phyloP scores from a whole-genome alignment of 2,888 invertebrate species.

The Lymantria monacha region DNA sequence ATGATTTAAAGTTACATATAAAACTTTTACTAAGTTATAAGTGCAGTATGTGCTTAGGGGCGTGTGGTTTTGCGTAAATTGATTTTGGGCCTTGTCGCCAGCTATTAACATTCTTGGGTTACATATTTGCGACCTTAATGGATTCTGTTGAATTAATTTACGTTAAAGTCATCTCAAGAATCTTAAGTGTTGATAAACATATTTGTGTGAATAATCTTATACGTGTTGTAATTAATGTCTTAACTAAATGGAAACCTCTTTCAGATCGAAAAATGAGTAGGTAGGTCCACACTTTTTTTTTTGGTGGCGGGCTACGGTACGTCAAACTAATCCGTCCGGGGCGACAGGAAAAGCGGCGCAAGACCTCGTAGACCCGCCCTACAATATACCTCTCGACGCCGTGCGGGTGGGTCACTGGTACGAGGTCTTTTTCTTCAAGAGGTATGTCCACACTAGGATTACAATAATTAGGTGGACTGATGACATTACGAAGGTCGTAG shows the following conservation, averaged over 20 bases:
- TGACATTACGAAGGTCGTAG: no score
- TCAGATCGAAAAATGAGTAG: no score
- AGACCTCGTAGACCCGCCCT: no score
- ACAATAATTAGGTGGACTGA: no score
- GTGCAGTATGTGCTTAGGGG: constrained; percentile 3
- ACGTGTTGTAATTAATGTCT: neutral
- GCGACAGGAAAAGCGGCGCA: no score
- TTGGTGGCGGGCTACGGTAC: no score
- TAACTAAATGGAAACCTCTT: neutral
- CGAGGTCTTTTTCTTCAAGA: no score
- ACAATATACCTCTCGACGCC: no score
- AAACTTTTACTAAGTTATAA: neutral
- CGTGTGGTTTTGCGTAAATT: constrained; percentile 26
- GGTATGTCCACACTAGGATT: no score
- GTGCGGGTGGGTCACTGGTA: no score
- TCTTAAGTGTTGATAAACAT: neutral
- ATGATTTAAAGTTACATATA: neutral
- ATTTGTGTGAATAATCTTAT: neutral
- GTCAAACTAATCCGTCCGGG: no score
- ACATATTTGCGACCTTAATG: neutral
- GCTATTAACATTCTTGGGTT: constrained; percentile 7
- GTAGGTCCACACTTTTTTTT: no score
- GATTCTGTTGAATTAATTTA: neutral
- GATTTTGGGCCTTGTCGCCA: constrained; percentile 21
- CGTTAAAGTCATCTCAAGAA: neutral